phyloP scores from a whole-genome alignment of 2,797 vertebrate genomes.

The Xiphorhynchus erythropygius region DNA sequence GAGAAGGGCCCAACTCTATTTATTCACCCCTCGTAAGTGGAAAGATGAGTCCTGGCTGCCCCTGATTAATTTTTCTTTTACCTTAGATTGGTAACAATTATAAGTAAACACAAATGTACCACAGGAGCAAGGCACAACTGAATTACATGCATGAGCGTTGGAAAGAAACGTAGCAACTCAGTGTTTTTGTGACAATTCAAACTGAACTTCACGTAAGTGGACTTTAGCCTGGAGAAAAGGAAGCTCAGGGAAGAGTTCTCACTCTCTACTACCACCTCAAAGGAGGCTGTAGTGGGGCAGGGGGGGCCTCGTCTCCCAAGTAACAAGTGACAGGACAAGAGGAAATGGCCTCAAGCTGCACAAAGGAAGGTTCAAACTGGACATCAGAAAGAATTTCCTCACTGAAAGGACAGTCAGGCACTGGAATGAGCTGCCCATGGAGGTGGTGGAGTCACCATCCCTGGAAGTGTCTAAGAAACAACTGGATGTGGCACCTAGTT shows the following conservation, averaged over 20 bases:
- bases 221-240: not conserved
- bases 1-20: not conserved
- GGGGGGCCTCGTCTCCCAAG: not conserved
- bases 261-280: not conserved
- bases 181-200: not conserved
- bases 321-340: not conserved
- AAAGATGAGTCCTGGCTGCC: not conserved
- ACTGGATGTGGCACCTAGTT: too few species aligned
- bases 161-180: not conserved
- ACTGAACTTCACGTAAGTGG: not conserved
- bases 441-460: not conserved
- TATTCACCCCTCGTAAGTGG: not conserved
- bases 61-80: not conserved
- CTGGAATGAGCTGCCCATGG: not conserved
- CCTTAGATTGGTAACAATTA: not conserved
- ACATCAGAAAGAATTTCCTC: not conserved
- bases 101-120: not conserved
- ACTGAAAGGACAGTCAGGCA: not conserved
- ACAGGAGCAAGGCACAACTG: not conserved
- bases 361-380: not conserved
- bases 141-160: not conserved
- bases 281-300: too few species aligned
- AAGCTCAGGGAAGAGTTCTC: not conserved
- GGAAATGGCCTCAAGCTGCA: not conserved
- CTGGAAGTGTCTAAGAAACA: not conserved